Conservation (phyloP, 2,888 invertebrate species). For the Cheilosia vulpina region DNA sequence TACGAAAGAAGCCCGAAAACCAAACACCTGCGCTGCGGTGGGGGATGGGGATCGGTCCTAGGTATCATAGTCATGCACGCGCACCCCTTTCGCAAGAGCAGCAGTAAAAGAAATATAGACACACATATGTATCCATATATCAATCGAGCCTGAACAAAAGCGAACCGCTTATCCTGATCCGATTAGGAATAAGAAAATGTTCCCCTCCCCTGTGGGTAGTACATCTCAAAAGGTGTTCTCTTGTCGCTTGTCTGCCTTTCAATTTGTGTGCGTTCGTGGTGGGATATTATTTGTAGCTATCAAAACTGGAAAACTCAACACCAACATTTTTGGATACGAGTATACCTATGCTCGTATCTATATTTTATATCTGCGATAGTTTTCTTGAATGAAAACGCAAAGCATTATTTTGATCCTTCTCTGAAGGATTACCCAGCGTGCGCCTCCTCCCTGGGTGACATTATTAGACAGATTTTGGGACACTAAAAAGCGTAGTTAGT, state of each 20-base stretch:
- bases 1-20: constrained; percentile 26
- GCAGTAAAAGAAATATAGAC: constrained; percentile 35
- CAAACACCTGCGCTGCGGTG: constrained; percentile 37
- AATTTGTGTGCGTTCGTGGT: constrained; percentile 13
- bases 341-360: background rate
- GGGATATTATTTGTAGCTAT: constrained; percentile 11
- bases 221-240: constrained; percentile 40
- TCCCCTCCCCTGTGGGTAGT: background rate
- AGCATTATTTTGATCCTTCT: constrained; percentile 57
- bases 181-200: constrained; percentile 75
- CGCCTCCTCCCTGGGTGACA: constrained; percentile 46
- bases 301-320: constrained; percentile 18
- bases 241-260: constrained; percentile 50
- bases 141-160: constrained; percentile 46
- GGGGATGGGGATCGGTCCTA: constrained; percentile 6
- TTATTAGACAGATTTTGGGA: constrained; percentile 59
- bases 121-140: constrained; percentile 19
- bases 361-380: constrained; percentile 51
- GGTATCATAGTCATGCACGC: constrained; percentile 19
- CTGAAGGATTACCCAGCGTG: constrained; percentile 49
- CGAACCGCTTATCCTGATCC: constrained; percentile 76
- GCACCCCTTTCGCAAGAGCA: constrained; percentile 25
- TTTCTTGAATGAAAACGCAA: constrained; percentile 53
- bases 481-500: constrained; percentile 65
- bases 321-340: constrained; percentile 58